Evolutionary conservation across 2,888 invertebrate species (phyloP), one percentile per base, ranked within the genome.

Genomic region (Coenonympha glycerion): DNA sequence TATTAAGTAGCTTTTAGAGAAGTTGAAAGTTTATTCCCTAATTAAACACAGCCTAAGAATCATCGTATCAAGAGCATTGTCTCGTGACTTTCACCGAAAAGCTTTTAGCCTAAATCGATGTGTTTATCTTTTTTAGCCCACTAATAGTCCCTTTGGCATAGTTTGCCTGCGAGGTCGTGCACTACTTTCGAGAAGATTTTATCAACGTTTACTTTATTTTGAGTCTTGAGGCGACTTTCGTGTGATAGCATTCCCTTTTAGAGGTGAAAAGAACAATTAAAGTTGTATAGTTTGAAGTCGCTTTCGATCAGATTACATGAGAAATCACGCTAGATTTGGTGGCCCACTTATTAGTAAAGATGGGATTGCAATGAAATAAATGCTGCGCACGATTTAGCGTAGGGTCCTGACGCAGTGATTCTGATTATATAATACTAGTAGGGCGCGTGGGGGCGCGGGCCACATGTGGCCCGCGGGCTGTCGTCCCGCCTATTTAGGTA

Each of bases 71-170:
- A 28, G 13, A 41, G 18, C 30, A 9, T 39, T 24, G 30, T 41
- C 41, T 41, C 6, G 11, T 30, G 41, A 41, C 28, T 30, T 19
- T 19, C 41, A 18, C 30, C 18, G 19, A 44, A 42, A 44, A 44
- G 44, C 44, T 31, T 44, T 44, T 31, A 31, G 31, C 44, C 44
- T 31, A 22, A 44, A 44, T 44, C 30, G 21, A 15, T 44, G n/a
- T 31, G 44, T 44, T 44, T 44, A 44, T 44, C 30, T 44, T 33
- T 31, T 44, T 44, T 9, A 44, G 21, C 21, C 22, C 13, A 21
- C 21, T 44, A 44, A 44, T 31, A 21, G 44, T 21, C 31, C 21
- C 13, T 44, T 44, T 31, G 44, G 15, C 44, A 44, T 44, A 44
- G 44, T 44, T 44, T 44, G 31, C 5, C 22, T 15, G 21, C 13